Conservation (phyloP, 2,797 vertebrate genomes). For the Nasua narica region DNA sequence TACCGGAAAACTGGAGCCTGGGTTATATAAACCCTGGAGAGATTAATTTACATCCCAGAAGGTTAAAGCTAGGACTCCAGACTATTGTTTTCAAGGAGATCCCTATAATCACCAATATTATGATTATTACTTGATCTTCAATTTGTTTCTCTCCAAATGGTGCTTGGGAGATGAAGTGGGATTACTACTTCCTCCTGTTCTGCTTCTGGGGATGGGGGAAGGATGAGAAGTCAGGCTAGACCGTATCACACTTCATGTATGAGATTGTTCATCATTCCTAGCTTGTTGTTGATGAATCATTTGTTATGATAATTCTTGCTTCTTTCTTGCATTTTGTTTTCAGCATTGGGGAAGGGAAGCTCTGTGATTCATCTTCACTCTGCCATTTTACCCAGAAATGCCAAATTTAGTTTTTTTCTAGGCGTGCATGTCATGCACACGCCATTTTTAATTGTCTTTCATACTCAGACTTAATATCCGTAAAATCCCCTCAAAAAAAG, state of each 20-base stretch:
- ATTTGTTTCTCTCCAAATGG: neutral
- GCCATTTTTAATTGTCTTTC: neutral
- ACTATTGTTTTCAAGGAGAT: neutral
- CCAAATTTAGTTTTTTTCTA: neutral
- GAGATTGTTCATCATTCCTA: neutral
- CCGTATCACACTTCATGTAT: neutral
- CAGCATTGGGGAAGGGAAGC: neutral
- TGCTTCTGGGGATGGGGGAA: neutral
- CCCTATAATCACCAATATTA: neutral
- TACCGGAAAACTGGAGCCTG: neutral
- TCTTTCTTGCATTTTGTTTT: conserved; percentile 2
- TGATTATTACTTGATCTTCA: neutral
- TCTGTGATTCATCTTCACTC: neutral
- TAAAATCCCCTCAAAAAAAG: neutral
- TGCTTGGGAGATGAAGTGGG: neutral
- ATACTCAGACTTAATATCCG: neutral
- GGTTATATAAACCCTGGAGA: neutral
- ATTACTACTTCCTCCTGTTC: neutral
- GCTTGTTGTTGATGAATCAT: neutral
- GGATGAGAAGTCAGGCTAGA: neutral
- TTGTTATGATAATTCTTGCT: neutral
- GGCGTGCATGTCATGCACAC: neutral
- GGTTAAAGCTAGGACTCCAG: neutral
- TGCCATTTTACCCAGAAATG: neutral
- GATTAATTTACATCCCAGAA: neutral